Evolutionary conservation across 2,797 vertebrate genomes (phyloP).

Genomic region (Megaceryle alcyon): DNA sequence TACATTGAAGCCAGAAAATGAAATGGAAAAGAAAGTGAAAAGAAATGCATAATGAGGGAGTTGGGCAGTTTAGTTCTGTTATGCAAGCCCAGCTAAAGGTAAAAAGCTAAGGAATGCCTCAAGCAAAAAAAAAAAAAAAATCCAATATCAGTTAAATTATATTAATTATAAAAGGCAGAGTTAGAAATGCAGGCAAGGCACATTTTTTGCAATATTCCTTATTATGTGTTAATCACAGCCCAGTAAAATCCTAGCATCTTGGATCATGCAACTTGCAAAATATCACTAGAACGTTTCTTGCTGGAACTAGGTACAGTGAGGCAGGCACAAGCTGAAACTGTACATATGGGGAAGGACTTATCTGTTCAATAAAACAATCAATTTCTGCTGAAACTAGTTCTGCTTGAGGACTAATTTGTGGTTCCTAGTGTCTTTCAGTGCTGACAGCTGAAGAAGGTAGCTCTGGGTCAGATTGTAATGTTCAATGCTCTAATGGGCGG

Average conservation of each 20-base stretch:
- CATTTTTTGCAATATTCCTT: background rate
- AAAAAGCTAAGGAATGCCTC: background rate
- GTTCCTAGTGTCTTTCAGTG: constrained; percentile 59
- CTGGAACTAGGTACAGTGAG: background rate
- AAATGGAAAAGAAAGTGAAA: background rate
- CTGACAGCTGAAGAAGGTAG: constrained; percentile 68
- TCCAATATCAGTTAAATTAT: background rate
- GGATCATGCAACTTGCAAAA: constrained; percentile 1
- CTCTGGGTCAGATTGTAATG: constrained; percentile 45
- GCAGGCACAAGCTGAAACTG: background rate
- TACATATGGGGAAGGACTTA: background rate
- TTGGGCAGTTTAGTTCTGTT: background rate
- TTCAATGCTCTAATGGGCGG: constrained; percentile 52
- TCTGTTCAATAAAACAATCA: constrained; percentile 17
- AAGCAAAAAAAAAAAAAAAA: background rate
- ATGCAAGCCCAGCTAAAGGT: background rate
- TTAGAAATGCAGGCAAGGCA: background rate
- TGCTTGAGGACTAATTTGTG: constrained; percentile 45
- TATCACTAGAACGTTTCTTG: background rate
- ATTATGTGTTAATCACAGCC: background rate
- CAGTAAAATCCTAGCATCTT: background rate
- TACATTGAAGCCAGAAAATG: background rate
- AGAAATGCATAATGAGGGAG: background rate
- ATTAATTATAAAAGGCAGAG: constrained; percentile 6
- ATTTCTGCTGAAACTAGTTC: constrained; percentile 59